Conservation (phyloP, 2,888 invertebrate genomes). For the Platerodrilus igneus region DNA sequence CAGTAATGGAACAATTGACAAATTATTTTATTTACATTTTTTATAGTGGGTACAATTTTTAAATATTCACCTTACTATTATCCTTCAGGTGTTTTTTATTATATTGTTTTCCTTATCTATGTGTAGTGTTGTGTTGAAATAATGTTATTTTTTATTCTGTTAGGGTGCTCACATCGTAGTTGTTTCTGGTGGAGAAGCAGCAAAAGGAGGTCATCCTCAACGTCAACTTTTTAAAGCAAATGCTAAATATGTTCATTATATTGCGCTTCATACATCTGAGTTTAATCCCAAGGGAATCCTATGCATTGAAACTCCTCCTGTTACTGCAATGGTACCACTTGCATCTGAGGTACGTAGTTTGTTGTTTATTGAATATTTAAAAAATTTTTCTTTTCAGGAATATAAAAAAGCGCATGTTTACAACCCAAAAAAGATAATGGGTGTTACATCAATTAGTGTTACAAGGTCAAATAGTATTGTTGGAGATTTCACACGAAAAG, state of each 20-base stretch:
- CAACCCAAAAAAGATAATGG: constrained; percentile 40
- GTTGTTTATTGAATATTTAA: constrained; percentile 6
- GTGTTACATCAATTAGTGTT: constrained; percentile 34
- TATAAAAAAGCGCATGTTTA: constrained; percentile 40
- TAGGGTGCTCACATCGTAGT: constrained; percentile 41
- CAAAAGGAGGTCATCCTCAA: constrained; percentile 29
- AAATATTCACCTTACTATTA: no score
- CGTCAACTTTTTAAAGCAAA: constrained; percentile 39
- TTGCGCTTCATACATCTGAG: constrained; percentile 40
- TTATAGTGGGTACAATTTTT: no score
- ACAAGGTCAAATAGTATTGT: constrained; percentile 38
- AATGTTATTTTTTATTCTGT: constrained; percentile 6
- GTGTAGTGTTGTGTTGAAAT: no score
- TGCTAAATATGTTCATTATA: constrained; percentile 37
- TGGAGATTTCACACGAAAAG: constrained; percentile 30
- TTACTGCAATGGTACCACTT: constrained; percentile 43
- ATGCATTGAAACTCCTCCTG: constrained; percentile 42
- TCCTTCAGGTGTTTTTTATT: constrained; percentile 5
- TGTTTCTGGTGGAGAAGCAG: constrained; percentile 39
- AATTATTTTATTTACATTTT: no score
- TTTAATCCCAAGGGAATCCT: constrained; percentile 41
- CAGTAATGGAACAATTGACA: no score
- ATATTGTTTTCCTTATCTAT: not conserved
- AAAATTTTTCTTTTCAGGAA: constrained; percentile 36
- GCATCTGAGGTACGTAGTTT: constrained; percentile 38